Base-by-base conservation (phyloP, 2,113 vertebrate genomes). In the Turdus rufiventris region DNA sequence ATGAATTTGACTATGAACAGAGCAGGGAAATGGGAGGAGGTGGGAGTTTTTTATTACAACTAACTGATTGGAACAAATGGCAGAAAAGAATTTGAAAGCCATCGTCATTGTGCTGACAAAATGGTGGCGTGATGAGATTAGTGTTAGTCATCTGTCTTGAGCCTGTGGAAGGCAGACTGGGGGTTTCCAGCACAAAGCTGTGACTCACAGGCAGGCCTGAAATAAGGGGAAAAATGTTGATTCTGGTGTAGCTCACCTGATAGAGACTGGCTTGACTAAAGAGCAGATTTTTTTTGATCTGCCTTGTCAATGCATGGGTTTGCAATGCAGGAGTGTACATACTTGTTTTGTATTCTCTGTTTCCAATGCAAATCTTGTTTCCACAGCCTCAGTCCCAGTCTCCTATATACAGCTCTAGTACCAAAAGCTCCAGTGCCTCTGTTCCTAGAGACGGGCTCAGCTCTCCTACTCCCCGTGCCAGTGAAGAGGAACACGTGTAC, bases 401-500 rank as follows among this genome's bases (percentile, higher is more conserved):
- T 76, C 97, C 98, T 8, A 75, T 91, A 76, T 97, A 94, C 79
- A 87, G 96, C 92, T 98, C 98, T 47, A 97, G 96, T 85, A 97
- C 98, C 93, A 99, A 99, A 97, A 98, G 94, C 53, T 86, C 95
- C 92, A 88, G 96, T 76, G 91, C 96, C 95, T 98, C 98, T 0
- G 93, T 97, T 97, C 97, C 98, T 68, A 97, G 95, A 94, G 98
- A 99, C 95, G 95, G 98, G 70, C 96, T 97, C 62, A 97, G 98
- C 87, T 98, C 98, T 68, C 97, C 98, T 3, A 89, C 97, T 18
- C 96, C 98, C 14, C 97, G 95, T 95, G 97, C 97, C 45, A 90
- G 97, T 25, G 99, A 99, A 97, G 99, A 99, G 93, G 99, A 99
- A 67, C 99, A 99, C 98, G 99, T 99, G 58, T 99, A 99, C 98